Evolutionary conservation across 2,113 vertebrate genomes (phyloP).

Genomic region (Pluvianellus socialis): DNA sequence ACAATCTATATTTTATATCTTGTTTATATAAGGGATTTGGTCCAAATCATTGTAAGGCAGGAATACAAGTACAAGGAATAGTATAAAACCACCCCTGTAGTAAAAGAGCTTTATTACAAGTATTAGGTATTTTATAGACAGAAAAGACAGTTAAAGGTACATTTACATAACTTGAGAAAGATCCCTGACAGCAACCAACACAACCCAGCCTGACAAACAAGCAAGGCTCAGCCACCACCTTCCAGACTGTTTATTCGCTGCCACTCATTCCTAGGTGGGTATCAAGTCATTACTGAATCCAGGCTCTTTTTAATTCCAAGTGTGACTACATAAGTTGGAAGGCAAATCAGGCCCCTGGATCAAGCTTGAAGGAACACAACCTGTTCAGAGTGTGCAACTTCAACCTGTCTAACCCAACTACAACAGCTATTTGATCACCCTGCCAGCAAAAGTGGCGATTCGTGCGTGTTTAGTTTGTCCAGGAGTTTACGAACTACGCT

Average conservation of each 20-base stretch:
- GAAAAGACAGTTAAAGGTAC: neutral
- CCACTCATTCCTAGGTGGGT: too few species aligned
- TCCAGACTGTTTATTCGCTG: too few species aligned
- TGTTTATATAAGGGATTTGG: neutral
- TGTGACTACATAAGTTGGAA: neutral
- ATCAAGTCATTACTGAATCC: neutral
- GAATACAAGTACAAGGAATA: neutral
- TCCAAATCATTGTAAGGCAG: neutral
- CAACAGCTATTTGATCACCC: neutral
- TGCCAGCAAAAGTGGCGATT: neutral
- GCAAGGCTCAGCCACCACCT: neutral
- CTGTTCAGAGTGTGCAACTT: neutral
- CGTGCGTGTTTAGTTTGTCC: neutral
- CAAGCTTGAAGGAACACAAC: neutral
- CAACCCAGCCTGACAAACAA: neutral
- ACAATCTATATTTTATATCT: neutral
- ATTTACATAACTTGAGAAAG: neutral
- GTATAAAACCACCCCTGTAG: neutral
- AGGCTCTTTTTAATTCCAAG: neutral
- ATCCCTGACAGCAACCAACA: neutral
- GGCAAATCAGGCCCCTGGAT: neutral
- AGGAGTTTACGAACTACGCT: neutral
- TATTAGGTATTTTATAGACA: neutral
- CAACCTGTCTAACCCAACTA: neutral
- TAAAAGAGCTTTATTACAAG: neutral